Base-by-base conservation (phyloP, 2,797 vertebrate genomes). In the Chelon auratus region DNA sequence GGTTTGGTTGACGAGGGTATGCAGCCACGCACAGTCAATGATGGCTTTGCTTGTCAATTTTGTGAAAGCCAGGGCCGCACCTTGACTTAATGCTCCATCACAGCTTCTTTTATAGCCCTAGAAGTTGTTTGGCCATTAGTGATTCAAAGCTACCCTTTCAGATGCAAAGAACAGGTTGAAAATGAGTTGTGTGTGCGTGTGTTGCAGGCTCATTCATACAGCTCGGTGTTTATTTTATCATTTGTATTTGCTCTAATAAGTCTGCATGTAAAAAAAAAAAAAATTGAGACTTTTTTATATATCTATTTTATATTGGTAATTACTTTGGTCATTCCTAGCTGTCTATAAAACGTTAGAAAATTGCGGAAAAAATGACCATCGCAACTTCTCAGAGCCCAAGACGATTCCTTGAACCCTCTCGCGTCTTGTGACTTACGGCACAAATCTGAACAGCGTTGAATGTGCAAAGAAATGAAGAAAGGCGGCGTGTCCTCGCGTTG, bases 121-220 rank as follows among this genome's bases (percentile, higher is more conserved):
- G 30, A 57, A 56, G 45, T 75, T 71, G 60, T 80, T 86, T 76
- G 61, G 5, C 62, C 65, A 66, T 86, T 82, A 74, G 37, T 39
- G 72, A 86, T 76, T 61, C 58, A 85, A 24, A 62, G 50, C 62
- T 72, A 72, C 72, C 81, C 62, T 67, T 80, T 81, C 63, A 75
- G 63, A 78, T 76, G 66, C 51, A 77, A 61, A 75, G 45, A 45
- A 48, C 24, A 63, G 62, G 47, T 78, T 62, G 11, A 13, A 62
- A 53, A 71, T 86, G 22, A 52, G 63, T 82, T 72, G 30, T 6
- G 30, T 30, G 4, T 77, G 65, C 22, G 22, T 57, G 17, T 54
- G 50, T 18, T 53, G 17, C 59, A 70, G 53, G 71, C 54, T 67
- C 37, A 75, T 81, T 78, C 73, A 26, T 48, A 78, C 36, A n/a